Evolutionary conservation across 2,888 invertebrate genomes (phyloP).

Genomic region (Melinopterus prodromus): DNA sequence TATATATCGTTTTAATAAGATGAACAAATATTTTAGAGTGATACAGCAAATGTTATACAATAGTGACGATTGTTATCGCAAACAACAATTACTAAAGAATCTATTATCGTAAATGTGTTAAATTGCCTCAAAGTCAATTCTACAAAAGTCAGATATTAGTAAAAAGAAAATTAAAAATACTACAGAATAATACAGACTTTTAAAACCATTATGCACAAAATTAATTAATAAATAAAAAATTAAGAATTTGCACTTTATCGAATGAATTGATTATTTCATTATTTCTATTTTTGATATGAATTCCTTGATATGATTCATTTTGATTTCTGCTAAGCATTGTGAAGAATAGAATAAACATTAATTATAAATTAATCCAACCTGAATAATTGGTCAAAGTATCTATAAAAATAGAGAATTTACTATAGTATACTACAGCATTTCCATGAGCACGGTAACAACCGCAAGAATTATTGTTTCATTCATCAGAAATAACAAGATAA

Average conservation of each 20-base stretch:
- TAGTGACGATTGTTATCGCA: neutral
- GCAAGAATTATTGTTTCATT: neutral
- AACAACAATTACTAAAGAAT: neutral
- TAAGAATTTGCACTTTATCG: neutral
- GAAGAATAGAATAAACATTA: too few relatives aligned
- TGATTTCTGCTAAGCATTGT: neutral
- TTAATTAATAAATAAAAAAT: too few relatives aligned
- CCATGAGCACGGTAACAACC: neutral
- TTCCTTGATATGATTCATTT: neutral
- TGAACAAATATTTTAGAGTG: neutral
- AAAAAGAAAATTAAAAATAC: too few relatives aligned
- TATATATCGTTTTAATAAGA: too few relatives aligned
- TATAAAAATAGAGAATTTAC: too few relatives aligned
- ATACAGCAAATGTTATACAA: neutral
- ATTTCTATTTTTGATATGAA: neutral
- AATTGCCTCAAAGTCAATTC: neutral
- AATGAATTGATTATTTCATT: neutral
- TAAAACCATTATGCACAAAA: too few relatives aligned
- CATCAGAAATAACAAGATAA: conserved; percentile 37
- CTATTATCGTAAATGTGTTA: neutral
- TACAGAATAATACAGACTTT: too few relatives aligned
- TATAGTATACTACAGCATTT: neutral
- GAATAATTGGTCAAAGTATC: too few relatives aligned
- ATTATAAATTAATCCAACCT: too few relatives aligned
- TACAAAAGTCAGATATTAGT: too few relatives aligned